Percentiles rank a stretch among this genome's conserved stretches.
phyloP scores from a whole-genome alignment of 2,888 invertebrate genomes.

The Cerastis rubricosa region DNA sequence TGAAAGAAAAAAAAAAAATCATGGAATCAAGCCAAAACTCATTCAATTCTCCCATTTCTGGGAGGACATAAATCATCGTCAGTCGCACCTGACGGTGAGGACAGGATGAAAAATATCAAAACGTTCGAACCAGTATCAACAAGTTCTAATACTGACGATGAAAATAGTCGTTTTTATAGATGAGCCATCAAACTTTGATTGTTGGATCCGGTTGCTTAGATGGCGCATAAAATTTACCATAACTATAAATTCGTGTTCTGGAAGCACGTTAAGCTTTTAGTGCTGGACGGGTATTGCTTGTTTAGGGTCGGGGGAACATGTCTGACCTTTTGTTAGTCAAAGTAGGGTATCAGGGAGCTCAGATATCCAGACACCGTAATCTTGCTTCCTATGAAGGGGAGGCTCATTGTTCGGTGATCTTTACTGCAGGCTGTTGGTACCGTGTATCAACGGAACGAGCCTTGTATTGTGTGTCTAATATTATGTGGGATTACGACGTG shows the following conservation, averaged over 20 bases:
- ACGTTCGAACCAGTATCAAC: slow-evolving; percentile 78
- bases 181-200: slow-evolving; percentile 56
- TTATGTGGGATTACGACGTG: slow-evolving; percentile 53
- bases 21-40: slow-evolving; percentile 76
- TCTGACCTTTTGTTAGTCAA: slow-evolving; percentile 44
- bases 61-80: slow-evolving; percentile 86
- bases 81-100: slow-evolving; percentile 82
- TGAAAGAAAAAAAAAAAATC: slow-evolving; percentile 76
- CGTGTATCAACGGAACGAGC: slow-evolving; percentile 31
- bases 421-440: slow-evolving; percentile 34
- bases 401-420: slow-evolving; percentile 51
- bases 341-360: slow-evolving; percentile 38
- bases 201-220: slow-evolving; percentile 35
- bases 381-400: slow-evolving; percentile 39
- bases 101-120: slow-evolving; percentile 84
- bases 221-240: slow-evolving; percentile 48
- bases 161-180: slow-evolving; percentile 54
- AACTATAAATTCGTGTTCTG: slow-evolving; percentile 42
- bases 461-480: slow-evolving; percentile 51
- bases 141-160: slow-evolving; percentile 71
- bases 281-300: slow-evolving; percentile 42
- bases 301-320: slow-evolving; percentile 44
- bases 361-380: slow-evolving; percentile 42
- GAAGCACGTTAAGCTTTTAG: slow-evolving; percentile 52
- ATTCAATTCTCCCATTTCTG: slow-evolving; percentile 82